Conservation (phyloP, 1,140 invertebrate species). For the Drosophila prosaltans region DNA sequence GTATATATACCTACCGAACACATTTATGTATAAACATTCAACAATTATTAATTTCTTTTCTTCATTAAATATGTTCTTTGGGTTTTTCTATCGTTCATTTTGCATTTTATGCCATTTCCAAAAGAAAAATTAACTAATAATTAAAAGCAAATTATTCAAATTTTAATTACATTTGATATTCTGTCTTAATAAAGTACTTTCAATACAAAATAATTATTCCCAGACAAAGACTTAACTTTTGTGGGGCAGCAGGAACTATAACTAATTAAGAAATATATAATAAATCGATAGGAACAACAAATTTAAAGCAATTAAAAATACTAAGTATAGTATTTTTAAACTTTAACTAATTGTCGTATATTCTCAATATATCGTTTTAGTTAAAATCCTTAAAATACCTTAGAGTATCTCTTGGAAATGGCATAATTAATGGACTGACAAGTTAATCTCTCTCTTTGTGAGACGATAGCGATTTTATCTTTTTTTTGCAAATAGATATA, state of each 20-base stretch:
- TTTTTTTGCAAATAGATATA: neutral
- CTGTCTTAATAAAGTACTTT: neutral
- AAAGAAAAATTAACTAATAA: neutral
- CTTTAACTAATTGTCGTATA: too few species aligned
- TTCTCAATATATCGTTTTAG: too few species aligned
- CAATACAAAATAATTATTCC: too few species aligned
- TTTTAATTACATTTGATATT: neutral
- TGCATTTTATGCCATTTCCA: conserved; percentile 9
- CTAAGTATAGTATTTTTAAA: too few species aligned
- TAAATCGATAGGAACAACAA: too few species aligned
- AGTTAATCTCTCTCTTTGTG: neutral
- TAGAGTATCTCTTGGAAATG: too few species aligned
- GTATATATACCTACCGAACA: conserved; percentile 3
- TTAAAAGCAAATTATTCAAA: neutral
- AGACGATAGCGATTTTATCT: neutral
- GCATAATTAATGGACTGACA: neutral
- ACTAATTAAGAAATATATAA: too few species aligned
- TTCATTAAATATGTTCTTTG: conserved; percentile 3
- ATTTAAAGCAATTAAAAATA: too few species aligned
- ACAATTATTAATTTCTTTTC: conserved; percentile 1
- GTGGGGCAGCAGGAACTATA: too few species aligned
- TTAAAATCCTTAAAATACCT: too few species aligned
- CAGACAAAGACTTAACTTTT: too few species aligned
- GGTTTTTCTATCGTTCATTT: neutral
- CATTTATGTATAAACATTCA: conserved; percentile 10